Conservation (phyloP, 2,888 invertebrate species). For the Pristionchus fissidentatus region DNA sequence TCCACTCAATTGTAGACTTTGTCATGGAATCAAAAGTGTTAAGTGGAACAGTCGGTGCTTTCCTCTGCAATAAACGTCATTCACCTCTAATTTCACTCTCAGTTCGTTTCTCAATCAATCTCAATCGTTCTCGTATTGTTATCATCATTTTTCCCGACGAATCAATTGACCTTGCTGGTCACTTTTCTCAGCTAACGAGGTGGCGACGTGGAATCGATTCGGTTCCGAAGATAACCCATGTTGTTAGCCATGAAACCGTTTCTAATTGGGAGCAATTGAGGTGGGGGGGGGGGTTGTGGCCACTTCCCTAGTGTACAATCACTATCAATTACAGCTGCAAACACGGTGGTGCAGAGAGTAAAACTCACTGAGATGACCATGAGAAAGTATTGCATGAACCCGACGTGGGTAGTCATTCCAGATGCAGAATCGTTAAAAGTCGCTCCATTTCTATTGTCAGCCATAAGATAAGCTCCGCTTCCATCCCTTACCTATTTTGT, state of each 20-base stretch:
- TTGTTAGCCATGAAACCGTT: too few species aligned
- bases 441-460: not conserved
- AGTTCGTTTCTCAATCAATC: too few species aligned
- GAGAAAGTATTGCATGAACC: not conserved
- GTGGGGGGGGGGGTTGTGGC: not conserved
- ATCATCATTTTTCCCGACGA: not conserved
- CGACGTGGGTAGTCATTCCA: conserved; percentile 7
- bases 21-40: conserved; percentile 20
- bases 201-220: too few species aligned
- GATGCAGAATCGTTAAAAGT: not conserved
- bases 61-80: conserved; percentile 11
- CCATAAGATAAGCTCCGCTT: conserved; percentile 4
- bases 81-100: too few species aligned
- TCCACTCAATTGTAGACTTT: conserved; percentile 30
- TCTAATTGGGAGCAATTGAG: too few species aligned
- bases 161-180: not conserved
- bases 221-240: not conserved
- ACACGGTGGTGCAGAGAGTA: too few species aligned
- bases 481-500: not conserved
- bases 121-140: too few species aligned
- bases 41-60: not conserved
- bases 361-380: conserved; percentile 2
- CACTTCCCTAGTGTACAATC: not conserved
- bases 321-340: not conserved
- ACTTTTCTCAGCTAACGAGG: not conserved